Base-by-base conservation (phyloP, 2,797 vertebrate species). In the Aulostomus chinensis region DNA sequence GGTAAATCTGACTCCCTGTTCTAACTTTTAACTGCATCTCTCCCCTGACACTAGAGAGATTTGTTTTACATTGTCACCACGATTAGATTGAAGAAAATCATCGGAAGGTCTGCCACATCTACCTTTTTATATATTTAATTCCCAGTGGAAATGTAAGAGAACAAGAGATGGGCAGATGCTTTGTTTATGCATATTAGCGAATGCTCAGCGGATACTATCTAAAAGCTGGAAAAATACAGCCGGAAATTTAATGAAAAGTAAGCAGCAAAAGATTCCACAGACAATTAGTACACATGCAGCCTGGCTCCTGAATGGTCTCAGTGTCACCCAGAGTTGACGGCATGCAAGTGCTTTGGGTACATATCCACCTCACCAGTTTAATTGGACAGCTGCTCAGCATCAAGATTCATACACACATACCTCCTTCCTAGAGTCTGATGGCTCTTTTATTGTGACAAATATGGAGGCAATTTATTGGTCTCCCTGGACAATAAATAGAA, bases 381-480 rank as follows among this genome's bases (percentile, higher is more conserved):
- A 91, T 89, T 88, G 83, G 88, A 85, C 86, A 88, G 83, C 82
- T 88, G 85, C 81, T 89, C 78, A 38, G 69, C 72, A 85, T 84
- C 66, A 74, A 80, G 56, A 86, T 76, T 69, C 80, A 76, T 48
- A 68, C 73, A 76, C 72, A 70, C 65, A 68, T 75, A 80, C 59
- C 68, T 40, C 73, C 68, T 59, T 84, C 68, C 68, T 76, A 76
- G 78, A 71, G 68, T 76, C 72, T 83, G 84, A 80, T 86, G 79
- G 81, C 74, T 84, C 58, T 74, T 89, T 89, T 81, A 86, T 81
- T 84, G 83, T 89, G 86, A 89, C 84, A 86, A 89, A 88, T 87
- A 78, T 70, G 66, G 71, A 71, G 80, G 63, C 78, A 85, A 86
- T 87, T 88, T 90, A 89, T 87, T 86, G 87, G 83, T 91, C 84